Base-by-base conservation (phyloP, 1,140 invertebrate genomes). In the Panulirus ornatus region DNA sequence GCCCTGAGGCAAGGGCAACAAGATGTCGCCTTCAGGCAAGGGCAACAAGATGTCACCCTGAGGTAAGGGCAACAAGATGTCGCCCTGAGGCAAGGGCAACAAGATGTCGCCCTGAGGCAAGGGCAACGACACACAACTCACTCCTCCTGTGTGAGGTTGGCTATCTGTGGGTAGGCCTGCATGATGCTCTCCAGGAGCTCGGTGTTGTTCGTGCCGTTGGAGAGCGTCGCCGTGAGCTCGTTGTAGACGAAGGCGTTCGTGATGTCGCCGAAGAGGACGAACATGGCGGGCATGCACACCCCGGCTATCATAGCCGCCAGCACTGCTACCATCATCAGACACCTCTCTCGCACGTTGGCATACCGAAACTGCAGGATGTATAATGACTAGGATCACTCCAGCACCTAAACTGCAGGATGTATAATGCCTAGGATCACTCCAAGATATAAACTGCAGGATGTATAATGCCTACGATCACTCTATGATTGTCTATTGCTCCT, bases 241-340 rank as follows among this genome's bases (percentile, higher is more conserved):
- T 91, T 86, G 76, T 90, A 90, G 19, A 93, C 93, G 75, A 93
- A 93, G 47, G 92, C 92, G 76, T 93, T 84, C 0, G 93, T 92
- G 30, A 93, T 54, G 14, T 92, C 83, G 0, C 93, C 93, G 82
- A 93, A 93, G 38, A 93, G 91, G 36, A 93, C 91, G 19, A 93
- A 91, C 93, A 93, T 93, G 27, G 90, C 83, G 0, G 93, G 93
- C 91, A 93, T 90, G 40, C 92, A 92, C 14, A 92, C 36, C 27
- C 93, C 93, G 16, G 91, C 91, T 16, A 91, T 34, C 8, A 91
- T 22, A 36, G 93, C 92, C 2, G 91, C 92, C 11, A 93, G 34
- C 19, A 93, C 78, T 0, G 92, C 93, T 8, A 93, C 36, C 34
- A 91, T 44, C 30, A 93, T 90, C 34, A 93, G 84, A 14, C 92